phyloP scores from a whole-genome alignment of 2,113 vertebrate species.

The Epinephelus lanceolatus region DNA sequence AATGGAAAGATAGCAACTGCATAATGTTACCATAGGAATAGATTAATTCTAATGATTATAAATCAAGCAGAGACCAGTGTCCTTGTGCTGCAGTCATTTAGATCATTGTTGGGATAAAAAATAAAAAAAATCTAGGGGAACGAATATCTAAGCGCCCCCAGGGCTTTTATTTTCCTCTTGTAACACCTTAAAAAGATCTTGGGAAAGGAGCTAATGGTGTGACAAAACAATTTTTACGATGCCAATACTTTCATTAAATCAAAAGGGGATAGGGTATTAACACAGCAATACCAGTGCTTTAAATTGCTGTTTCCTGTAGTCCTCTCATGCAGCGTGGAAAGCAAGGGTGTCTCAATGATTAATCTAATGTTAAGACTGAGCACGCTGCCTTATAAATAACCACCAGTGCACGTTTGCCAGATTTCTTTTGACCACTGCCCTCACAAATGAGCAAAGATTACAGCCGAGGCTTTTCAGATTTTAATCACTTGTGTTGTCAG shows the following conservation, averaged over 20 bases:
- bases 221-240: constrained; percentile 20
- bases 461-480: constrained; percentile 1
- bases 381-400: constrained; percentile 6
- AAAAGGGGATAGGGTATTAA: constrained; percentile 7
- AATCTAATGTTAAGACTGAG: constrained; percentile 16
- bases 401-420: background rate
- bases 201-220: constrained; percentile 23
- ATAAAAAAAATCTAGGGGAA: background rate
- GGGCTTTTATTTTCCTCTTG: constrained; percentile 10
- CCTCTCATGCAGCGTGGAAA: constrained; percentile 13
- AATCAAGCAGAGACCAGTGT: constrained; percentile 59
- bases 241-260: constrained; percentile 21
- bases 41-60: constrained; percentile 65
- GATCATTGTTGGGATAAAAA: constrained; percentile 7
- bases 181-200: background rate
- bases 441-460: constrained; percentile 25
- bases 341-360: constrained; percentile 17
- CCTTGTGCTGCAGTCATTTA: constrained; percentile 52
- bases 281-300: constrained; percentile 6
- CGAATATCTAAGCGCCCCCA: constrained; percentile 14
- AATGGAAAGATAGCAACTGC: constrained; percentile 52
- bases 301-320: background rate
- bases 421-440: constrained; percentile 10
- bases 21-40: constrained; percentile 73
- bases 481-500: constrained; percentile 20